These are phyloP conservation scores for Actenoides hombroni DNA, from an alignment of 2,113 vertebrate species.

Conservation along the genomic window DNA sequence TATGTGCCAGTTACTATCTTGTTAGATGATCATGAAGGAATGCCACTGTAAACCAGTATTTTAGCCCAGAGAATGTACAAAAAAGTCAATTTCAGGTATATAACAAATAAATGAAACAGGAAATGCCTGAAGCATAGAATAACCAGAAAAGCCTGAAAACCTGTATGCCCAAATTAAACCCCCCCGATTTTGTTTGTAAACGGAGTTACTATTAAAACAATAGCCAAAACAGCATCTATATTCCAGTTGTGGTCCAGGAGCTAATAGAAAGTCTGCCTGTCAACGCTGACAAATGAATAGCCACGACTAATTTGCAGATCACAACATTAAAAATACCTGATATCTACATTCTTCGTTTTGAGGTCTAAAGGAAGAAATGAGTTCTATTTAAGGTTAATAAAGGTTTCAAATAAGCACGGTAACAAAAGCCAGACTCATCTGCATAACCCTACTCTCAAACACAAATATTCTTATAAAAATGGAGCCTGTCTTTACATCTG, in stretches of 20 bases:
- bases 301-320: conserved; percentile 44
- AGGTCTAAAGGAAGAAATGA: conserved; percentile 6
- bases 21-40: conserved; percentile 59
- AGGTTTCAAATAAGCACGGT: not conserved
- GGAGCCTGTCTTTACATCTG: not conserved
- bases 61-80: not conserved
- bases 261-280: conserved; percentile 61
- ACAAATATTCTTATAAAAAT: not conserved
- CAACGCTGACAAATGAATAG: conserved; percentile 68
- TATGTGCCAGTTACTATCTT: conserved; percentile 67
- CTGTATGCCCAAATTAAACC: not conserved
- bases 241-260: conserved; percentile 50
- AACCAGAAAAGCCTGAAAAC: not conserved
- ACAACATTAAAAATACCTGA: conserved; percentile 18
- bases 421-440: not conserved
- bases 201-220: conserved; percentile 17
- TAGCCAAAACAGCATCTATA: conserved; percentile 20
- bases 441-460: not conserved
- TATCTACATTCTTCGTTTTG: not conserved
- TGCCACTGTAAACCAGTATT: conserved; percentile 40
- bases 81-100: not conserved
- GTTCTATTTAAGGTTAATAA: not conserved
- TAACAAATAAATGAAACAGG: not conserved
- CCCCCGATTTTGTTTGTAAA: conserved; percentile 28
- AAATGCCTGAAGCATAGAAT: not conserved